These are phyloP conservation scores for Brachystomella parvula DNA, from an alignment of 1,140 invertebrate species.

Conservation along the genomic window DNA sequence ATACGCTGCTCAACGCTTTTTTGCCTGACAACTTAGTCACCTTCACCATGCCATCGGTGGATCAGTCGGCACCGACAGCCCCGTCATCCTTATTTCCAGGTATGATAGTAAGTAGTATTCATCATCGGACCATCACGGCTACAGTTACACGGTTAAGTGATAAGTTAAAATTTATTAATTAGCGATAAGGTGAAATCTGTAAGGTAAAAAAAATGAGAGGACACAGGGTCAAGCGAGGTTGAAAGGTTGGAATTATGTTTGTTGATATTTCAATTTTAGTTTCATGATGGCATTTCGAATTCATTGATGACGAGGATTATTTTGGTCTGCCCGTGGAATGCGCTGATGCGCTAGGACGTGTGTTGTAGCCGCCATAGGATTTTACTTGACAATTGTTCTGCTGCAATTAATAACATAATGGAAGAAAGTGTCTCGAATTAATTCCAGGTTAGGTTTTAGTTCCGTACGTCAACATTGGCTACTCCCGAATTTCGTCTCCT, in stretches of 20 bases:
- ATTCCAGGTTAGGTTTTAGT: neutral
- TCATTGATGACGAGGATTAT: no score
- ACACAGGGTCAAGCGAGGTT: neutral
- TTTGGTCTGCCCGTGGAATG: neutral
- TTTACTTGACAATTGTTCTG: neutral
- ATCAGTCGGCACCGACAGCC: neutral
- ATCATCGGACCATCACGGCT: neutral
- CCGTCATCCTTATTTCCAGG: neutral
- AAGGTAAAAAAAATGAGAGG: neutral
- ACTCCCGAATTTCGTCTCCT: constrained; percentile 11
- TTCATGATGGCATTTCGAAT: no score
- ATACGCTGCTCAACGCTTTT: neutral
- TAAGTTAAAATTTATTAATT: neutral
- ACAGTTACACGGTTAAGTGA: neutral
- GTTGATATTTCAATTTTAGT: no score
- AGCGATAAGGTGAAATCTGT: neutral
- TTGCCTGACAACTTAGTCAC: neutral
- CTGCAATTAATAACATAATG: neutral
- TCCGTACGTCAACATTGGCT: neutral
- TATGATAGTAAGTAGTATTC: neutral
- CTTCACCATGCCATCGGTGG: neutral
- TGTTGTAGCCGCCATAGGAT: neutral
- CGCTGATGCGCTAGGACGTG: neutral
- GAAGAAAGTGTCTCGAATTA: neutral
- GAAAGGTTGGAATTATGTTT: neutral